A percentile compares a stretch with the other conserved stretches of the same genome.
Evolutionary conservation across 2,888 invertebrate species (phyloP).

Genomic region (Caenorhabditis becei): DNA sequence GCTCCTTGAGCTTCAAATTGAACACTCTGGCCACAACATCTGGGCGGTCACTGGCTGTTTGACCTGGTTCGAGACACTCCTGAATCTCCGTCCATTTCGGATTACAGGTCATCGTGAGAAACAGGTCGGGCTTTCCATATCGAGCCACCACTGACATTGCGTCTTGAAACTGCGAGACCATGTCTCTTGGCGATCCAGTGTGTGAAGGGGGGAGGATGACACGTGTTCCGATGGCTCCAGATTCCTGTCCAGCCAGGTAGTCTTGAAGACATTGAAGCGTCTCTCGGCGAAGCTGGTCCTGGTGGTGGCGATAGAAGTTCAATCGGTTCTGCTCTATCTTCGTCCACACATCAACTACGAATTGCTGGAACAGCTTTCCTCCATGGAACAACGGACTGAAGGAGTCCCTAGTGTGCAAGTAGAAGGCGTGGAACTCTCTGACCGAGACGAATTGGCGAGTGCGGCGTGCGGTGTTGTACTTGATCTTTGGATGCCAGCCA

Average conservation of each 20-base stretch:
- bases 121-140: slow-evolving; percentile 76
- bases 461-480: not conserved
- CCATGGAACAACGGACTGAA: slow-evolving; percentile 76
- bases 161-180: slow-evolving; percentile 74
- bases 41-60: slow-evolving; percentile 64
- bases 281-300: not conserved
- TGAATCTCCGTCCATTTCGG: slow-evolving; percentile 79
- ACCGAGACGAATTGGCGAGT: slow-evolving; percentile 61
- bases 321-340: slow-evolving; percentile 35
- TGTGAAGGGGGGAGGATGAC: slow-evolving; percentile 76
- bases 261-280: slow-evolving; percentile 73
- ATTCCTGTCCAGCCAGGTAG: slow-evolving; percentile 19
- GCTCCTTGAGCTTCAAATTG: slow-evolving; percentile 76
- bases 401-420: slow-evolving; percentile 25
- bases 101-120: slow-evolving; percentile 80
- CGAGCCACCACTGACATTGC: slow-evolving; percentile 74
- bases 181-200: slow-evolving; percentile 81
- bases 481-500: slow-evolving; percentile 35
- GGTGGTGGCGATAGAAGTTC: slow-evolving; percentile 14
- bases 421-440: slow-evolving; percentile 33
- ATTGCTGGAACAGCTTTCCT: slow-evolving; percentile 71
- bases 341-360: slow-evolving; percentile 18
- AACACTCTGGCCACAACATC: slow-evolving; percentile 79
- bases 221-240: slow-evolving; percentile 53
- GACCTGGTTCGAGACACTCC: slow-evolving; percentile 44